Evolutionary conservation across 2,888 invertebrate species (phyloP), one percentile per base, ranked within the genome.

Genomic region (Dolichopus griseipennis): DNA sequence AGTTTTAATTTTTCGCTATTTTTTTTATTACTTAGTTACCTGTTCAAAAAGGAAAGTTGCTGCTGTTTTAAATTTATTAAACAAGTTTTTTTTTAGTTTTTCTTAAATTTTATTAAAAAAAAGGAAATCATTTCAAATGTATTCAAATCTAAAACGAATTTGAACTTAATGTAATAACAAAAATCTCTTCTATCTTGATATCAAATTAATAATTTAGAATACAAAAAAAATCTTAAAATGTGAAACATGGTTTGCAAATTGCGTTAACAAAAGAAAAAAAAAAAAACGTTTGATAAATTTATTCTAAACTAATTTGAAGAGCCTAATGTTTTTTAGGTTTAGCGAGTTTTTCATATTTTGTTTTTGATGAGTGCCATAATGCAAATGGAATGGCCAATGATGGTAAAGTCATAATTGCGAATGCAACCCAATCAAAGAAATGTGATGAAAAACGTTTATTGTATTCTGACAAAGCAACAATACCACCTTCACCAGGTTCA

Each of bases 401-500:
- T 7, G 97, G 97, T 71, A 97, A 84, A 34, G 96, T 93, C 95
- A 99, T 96, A 68, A 98, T 88, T 52, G 95, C 95, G 78, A 99
- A 99, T 34, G 96, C 94, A 68, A 91, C 85, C 99, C 98, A 99
- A 83, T 97, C 97, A 71, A 95, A 91, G 79, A 94, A 90, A 83
- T 97, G 97, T 0, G 97, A 95, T 3, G 97, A 97, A 84, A 97
- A 97, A 78, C 95, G 93, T 82, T 95, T 92, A 83, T 97, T 95
- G 77, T 92, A 97, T 81, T 97, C 97, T 75, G 87, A 90, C 84
- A 90, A 91, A 18, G 94, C 92, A 67, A 95, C 92, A 76, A 97
- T 95, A 68, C 91, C 91, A 72, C 97, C 97, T 83, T 98, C 95
- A 68, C 98, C 98, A 9, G 97, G 98, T 73, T 97, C 92, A 74